These are phyloP conservation scores for Neopelma chrysocephalum DNA, from an alignment of 2,797 vertebrate genomes.

Conservation along the genomic window DNA sequence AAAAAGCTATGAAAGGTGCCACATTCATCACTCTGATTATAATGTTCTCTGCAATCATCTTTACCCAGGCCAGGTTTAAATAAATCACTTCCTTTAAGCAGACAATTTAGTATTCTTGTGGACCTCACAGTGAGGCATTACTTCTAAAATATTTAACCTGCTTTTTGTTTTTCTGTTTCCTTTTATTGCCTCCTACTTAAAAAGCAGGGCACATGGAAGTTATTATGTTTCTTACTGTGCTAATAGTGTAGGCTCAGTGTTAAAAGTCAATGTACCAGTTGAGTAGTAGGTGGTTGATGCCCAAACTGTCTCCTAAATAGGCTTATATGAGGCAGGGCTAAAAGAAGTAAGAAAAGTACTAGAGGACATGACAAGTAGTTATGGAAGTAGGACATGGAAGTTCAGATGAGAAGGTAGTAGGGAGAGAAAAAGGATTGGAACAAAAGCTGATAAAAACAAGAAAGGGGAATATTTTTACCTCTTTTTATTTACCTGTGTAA, in stretches of 20 bases:
- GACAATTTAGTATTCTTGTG: not conserved
- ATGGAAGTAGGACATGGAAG: not conserved
- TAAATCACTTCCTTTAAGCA: conserved; percentile 3
- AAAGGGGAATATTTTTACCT: not conserved
- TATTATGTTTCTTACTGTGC: not conserved
- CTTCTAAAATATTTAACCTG: not conserved
- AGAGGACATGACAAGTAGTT: not conserved
- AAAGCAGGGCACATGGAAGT: not conserved
- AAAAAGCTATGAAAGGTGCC: not conserved
- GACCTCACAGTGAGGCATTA: not conserved
- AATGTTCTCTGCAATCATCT: not conserved
- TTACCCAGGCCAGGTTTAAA: conserved; percentile 27
- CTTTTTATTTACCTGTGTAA: not conserved
- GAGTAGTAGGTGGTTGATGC: not conserved
- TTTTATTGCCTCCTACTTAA: not conserved
- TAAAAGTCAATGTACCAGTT: not conserved
- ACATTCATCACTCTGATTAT: not conserved
- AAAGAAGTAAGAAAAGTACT: not conserved
- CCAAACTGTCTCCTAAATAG: not conserved
- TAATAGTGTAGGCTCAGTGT: not conserved
- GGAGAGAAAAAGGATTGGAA: not conserved
- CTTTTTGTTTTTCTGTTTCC: not conserved
- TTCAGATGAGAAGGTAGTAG: not conserved
- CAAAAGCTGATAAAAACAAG: not conserved
- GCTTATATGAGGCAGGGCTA: not conserved